These are phyloP conservation scores for Leptinotarsa lineolata DNA, from an alignment of 1,140 invertebrate genomes.

Conservation along the genomic window DNA sequence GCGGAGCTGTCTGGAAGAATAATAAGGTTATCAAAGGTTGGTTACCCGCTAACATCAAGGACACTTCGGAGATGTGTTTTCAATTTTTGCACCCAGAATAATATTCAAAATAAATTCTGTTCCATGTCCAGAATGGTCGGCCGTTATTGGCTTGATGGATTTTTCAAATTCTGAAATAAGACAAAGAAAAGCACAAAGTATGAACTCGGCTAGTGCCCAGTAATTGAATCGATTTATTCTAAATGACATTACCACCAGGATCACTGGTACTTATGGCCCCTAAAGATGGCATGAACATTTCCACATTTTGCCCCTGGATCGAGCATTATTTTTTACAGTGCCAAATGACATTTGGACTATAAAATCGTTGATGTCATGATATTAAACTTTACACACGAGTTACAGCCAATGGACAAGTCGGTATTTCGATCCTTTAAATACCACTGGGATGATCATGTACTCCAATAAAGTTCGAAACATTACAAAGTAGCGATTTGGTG, in stretches of 20 bases:
- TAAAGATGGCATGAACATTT: slow-evolving; percentile 53
- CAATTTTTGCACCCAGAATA: neutral
- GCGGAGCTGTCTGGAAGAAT: slow-evolving; percentile 17
- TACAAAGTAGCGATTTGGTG: slow-evolving; percentile 23
- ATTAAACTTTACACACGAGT: neutral
- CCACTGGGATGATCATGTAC: no score
- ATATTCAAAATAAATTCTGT: neutral
- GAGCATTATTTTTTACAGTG: slow-evolving; percentile 56
- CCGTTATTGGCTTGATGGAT: slow-evolving; percentile 27
- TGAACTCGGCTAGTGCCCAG: slow-evolving; percentile 41
- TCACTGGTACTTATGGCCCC: slow-evolving; percentile 44
- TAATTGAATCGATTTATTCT: slow-evolving; percentile 36
- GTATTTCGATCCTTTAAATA: slow-evolving; percentile 42
- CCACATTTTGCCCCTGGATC: slow-evolving; percentile 48
- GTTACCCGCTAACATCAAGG: slow-evolving; percentile 27
- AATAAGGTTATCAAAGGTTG: slow-evolving; percentile 20
- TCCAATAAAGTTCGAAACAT: slow-evolving; percentile 13
- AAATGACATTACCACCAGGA: slow-evolving; percentile 48
- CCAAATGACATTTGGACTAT: slow-evolving; percentile 49
- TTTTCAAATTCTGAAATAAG: slow-evolving; percentile 38
- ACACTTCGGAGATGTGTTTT: neutral
- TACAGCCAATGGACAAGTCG: slow-evolving; percentile 55
- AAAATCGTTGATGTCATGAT: slow-evolving; percentile 37
- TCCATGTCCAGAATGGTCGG: neutral
- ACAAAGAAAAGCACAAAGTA: slow-evolving; percentile 44